Base-by-base conservation (phyloP, 1,140 invertebrate genomes). In the Brachionus manjavacas region DNA sequence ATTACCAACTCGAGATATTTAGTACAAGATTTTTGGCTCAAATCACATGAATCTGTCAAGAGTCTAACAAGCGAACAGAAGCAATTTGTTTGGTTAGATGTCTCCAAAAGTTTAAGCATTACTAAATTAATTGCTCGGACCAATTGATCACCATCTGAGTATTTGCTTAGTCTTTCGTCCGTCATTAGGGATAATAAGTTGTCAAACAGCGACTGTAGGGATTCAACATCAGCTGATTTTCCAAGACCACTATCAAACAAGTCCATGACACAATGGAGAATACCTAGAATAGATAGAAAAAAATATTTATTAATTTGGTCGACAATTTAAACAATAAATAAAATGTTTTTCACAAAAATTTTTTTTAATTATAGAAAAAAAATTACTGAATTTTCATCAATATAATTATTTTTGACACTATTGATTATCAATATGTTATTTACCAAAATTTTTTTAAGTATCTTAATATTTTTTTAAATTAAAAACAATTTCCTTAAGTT, bases 1-100 rank as follows among this genome's bases (percentile, higher is more conserved):
- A 84, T 74, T 3, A 84, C 70, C 16, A 84, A 31, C 12, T 84
- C 70, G 23, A 84, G 49, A 84, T 84, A 84, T 74, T 84, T 84
- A 20, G 20, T 52, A 14, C 31, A 60, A 7, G 46, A 20, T 12
- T 81, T 41, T 43, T 43, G 35, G 28, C 60, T 81, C 23, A 79
- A 16, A 43, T 78, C 52, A 46, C 70, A 84, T 12, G 52, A 84
- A 16, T 84, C 84, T 14, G 28, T 68, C 16, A 84, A 49, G 6
- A 84, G 41, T 49, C 43, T 55, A 4, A 84, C 46, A 6, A 84
- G 16, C 14, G 84, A 72, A n/a, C 70, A 76, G 12, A 52, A 78
- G 31, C 70, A 49, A 52, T 49, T 76, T 35, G 84, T 84, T 49
- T 78, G 49, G 70, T 66, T 78, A 6, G 84, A 78, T 16, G 49